Base-by-base conservation (phyloP, 2,797 vertebrate genomes). In the Fistularia tabacaria region DNA sequence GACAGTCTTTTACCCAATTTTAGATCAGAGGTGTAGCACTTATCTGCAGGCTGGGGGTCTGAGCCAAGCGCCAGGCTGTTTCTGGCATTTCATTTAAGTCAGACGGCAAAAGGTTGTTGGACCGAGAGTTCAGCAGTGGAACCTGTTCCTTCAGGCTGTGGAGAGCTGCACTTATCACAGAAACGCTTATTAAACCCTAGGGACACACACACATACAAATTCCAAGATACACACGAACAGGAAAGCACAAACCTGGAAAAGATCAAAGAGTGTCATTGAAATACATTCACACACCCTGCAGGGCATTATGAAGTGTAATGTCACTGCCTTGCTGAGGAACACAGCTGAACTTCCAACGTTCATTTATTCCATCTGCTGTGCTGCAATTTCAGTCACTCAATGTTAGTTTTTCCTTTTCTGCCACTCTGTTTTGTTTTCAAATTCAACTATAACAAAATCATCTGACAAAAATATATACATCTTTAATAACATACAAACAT, bases 101-200 rank as follows among this genome's bases (percentile, higher is more conserved):
- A 49, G 46, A 25, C 25, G 25, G 25, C 47, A 15, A 76, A 65
- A 71, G 38, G 58, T 63, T 56, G 50, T 43, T 38, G 37, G 57
- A 53, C 50, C 13, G 14, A 12, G 57, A 61, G 54, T 57, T 71
- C 25, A 58, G 51, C 54, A 14, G 50, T 41, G 41, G 49, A 66
- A 53, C 54, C 40, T 38, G 62, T 49, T 71, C 51, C 65, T 58
- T n/a, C 15, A 14, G 66, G 66, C 59, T 50, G 54, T 47, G 8
- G 51, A 58, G 60, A 66, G 54, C 41, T 12, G 11, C 69, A 63
- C 69, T 73, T 73, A 71, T 74, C 69, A 66, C 66, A 50, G 40
- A 25, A 15, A 58, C 55, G 46, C 58, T 67, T 68, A 63, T 75
- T 77, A 73, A 61, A 66, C 49, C 67, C 66, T 1, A 15, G 11